Evolutionary conservation across 2,888 invertebrate species (phyloP).

Genomic region (Eudemis profundana): DNA sequence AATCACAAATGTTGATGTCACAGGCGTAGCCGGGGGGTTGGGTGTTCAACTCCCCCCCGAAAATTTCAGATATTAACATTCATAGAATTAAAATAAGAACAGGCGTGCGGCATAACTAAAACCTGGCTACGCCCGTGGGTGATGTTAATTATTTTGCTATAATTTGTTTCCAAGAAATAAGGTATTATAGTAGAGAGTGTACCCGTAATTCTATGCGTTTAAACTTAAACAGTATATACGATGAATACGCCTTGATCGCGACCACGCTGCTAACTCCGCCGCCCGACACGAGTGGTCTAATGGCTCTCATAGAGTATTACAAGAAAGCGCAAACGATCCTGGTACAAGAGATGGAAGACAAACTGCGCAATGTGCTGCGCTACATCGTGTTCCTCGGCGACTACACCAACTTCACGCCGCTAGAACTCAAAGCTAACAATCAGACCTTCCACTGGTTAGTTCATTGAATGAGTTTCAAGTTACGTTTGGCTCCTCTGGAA

Average conservation of each 20-base stretch:
- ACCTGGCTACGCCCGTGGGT: too few relatives aligned
- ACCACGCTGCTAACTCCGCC: conserved; percentile 92
- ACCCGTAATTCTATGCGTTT: too few relatives aligned
- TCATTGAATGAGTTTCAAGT: conserved; percentile 63
- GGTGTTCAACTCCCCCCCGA: too few relatives aligned
- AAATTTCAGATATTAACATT: too few relatives aligned
- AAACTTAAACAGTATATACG: conserved; percentile 87
- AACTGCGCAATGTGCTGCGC: conserved; percentile 87
- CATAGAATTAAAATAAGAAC: too few relatives aligned
- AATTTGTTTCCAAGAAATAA: too few relatives aligned
- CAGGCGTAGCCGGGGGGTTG: too few relatives aligned
- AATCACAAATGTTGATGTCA: too few relatives aligned
- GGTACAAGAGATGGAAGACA: conserved; percentile 90
- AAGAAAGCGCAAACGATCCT: conserved; percentile 89
- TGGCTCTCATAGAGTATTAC: conserved; percentile 92
- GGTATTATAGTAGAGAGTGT: too few relatives aligned
- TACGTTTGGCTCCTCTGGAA: conserved; percentile 92
- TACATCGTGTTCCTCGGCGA: conserved; percentile 94
- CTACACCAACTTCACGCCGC: conserved; percentile 90
- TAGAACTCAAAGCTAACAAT: conserved; percentile 95
- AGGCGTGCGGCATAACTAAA: too few relatives aligned
- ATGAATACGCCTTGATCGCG: conserved; percentile 93
- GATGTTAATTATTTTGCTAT: too few relatives aligned
- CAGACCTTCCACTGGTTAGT: conserved; percentile 92
- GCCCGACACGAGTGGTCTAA: conserved; percentile 92